Evolutionary conservation across 2,113 vertebrate genomes (phyloP).

Genomic region (Vanacampus margaritifer): DNA sequence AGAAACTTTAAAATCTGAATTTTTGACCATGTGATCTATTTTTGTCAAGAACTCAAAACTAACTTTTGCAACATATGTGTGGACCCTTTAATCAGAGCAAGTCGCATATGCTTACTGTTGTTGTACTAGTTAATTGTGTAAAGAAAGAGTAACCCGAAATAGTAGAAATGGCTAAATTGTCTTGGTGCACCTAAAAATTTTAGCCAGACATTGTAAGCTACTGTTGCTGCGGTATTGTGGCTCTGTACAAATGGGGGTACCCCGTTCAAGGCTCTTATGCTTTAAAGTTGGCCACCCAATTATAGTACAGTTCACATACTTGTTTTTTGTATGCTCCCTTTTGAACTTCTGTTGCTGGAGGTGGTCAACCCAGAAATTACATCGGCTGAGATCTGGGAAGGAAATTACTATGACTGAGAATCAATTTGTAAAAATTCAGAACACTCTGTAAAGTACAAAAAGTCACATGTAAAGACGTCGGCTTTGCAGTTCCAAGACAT

Average conservation of each 20-base stretch:
- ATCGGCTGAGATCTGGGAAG: conserved; percentile 62
- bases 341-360: conserved; percentile 63
- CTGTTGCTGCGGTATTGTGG: neutral
- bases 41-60: too few relatives aligned
- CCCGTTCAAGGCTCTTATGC: neutral
- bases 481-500: conserved; percentile 30
- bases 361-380: conserved; percentile 83
- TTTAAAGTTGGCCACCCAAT: neutral
- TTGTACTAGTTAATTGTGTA: too few relatives aligned
- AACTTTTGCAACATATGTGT: too few relatives aligned
- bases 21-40: too few relatives aligned
- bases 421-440: neutral
- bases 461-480: conserved; percentile 40
- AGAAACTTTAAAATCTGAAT: too few relatives aligned
- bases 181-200: too few relatives aligned
- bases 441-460: neutral
- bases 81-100: too few relatives aligned
- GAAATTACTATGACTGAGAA: conserved; percentile 8
- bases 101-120: too few relatives aligned
- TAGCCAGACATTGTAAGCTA: too few relatives aligned
- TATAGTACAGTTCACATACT: conserved; percentile 53
- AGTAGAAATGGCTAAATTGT: too few relatives aligned
- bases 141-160: too few relatives aligned
- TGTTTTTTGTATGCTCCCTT: conserved; percentile 42
- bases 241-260: neutral